Evolutionary conservation across 92 coral and sea anemone species (phyloP), one percentile per base, ranked within the genome.

Genomic region (Micromussa lordhowensis): DNA sequence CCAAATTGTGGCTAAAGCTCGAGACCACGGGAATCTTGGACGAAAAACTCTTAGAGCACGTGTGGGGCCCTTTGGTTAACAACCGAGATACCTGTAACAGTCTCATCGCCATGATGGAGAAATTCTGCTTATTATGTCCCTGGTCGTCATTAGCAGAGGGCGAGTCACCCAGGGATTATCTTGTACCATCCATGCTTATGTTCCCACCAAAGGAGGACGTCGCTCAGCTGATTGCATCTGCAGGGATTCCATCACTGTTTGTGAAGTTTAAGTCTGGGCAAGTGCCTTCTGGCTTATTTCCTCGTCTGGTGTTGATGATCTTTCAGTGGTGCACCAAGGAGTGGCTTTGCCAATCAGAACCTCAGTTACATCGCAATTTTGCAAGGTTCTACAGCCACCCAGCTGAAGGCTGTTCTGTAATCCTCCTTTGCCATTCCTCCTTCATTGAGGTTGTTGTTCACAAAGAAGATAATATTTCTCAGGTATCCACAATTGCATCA

Each of bases 11-110:
- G 76, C 10, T 29, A 10, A 70, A 70, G 76, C 76, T 70, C 32
- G 76, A 70, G 76, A 29, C 18, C 32, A 70, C 22, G 36, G 76
- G 76, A 70, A 70, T 70, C 10, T 70, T 70, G 76, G 76, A 70
- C 1, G 21, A 32, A 18, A 13, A 19, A 0, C 76, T 70, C 22
- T 70, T 70, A 29, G 1, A 70, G 8, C 38, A 70, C 4, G 21
- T 70, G 24, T 70, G 76, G 76, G 24, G 38, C 3, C 44, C 76
- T 5, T 14, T 70, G 7, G 16, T 70, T 32, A 48, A 70, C 22
- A 30, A 5, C 17, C 8, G 24, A 29, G 76, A 70, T 32, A 70
- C 74, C 4, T 69, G 19, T 28, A 0, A 28, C 44, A 31, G 76
- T 22, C 48, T 70, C 17, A 15, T 70, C 1, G 38, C 38, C 24